A percentile compares a stretch with the other conserved stretches of the same genome.
phyloP scores from a whole-genome alignment of 53 echinoderm and acorn worm species.

The Paracentrotus lividus region DNA sequence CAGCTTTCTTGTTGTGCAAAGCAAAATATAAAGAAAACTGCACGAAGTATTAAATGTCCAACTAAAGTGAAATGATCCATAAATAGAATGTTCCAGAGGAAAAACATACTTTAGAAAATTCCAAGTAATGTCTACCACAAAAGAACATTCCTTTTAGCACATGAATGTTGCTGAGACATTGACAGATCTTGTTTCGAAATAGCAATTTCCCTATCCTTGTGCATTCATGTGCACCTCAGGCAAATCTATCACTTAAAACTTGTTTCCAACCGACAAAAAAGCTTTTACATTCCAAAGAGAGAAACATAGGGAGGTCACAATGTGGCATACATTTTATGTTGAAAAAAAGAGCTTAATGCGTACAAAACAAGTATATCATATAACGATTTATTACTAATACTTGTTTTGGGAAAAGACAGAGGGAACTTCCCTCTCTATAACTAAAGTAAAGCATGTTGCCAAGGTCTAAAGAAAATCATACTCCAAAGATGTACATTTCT shows the following conservation, averaged over 20 bases:
- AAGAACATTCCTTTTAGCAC: background rate
- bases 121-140: background rate
- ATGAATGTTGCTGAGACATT: background rate
- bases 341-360: background rate
- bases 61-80: too few relatives aligned
- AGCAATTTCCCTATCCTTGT: background rate
- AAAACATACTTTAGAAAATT: background rate
- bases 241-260: background rate
- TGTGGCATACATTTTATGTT: conserved; percentile 15
- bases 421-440: background rate
- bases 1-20: too few relatives aligned
- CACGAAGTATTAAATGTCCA: too few relatives aligned
- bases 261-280: background rate
- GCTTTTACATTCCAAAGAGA: background rate
- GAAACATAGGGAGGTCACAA: background rate
- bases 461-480: too few relatives aligned
- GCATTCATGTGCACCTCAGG: background rate
- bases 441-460: background rate
- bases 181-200: background rate
- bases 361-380: conserved; percentile 9
- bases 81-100: too few relatives aligned
- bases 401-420: background rate
- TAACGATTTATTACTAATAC: background rate
- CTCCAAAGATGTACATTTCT: too few relatives aligned
- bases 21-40: too few relatives aligned